Evolutionary conservation across 2,797 vertebrate species (phyloP).

Genomic region (Aythya fuligula): DNA sequence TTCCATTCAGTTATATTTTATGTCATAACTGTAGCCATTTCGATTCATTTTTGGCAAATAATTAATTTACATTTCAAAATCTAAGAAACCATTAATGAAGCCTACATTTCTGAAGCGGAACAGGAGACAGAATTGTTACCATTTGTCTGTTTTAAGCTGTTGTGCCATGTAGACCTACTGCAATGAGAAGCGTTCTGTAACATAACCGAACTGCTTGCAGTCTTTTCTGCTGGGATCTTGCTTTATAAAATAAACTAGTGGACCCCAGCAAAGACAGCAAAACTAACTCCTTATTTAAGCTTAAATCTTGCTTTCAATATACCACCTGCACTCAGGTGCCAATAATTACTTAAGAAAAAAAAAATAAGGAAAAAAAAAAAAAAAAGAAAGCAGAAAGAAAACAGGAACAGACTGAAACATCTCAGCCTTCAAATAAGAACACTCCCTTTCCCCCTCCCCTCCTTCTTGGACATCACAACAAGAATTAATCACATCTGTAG

Average conservation of each 20-base stretch:
- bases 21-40: not conserved
- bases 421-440: not conserved
- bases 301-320: not conserved
- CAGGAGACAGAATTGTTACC: not conserved
- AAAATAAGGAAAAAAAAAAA: not conserved
- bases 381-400: not conserved
- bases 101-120: not conserved
- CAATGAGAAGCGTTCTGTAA: not conserved
- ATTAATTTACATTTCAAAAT: not conserved
- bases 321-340: not conserved
- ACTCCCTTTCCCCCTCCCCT: fast-evolving
- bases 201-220: not conserved
- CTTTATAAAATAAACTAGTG: not conserved
- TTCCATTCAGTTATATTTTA: not conserved
- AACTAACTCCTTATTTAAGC: not conserved
- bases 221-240: not conserved
- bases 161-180: not conserved
- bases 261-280: not conserved
- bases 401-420: not conserved
- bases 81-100: not conserved
- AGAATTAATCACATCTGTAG: not conserved
- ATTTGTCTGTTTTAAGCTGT: not conserved
- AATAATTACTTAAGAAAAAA: not conserved
- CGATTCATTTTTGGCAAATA: not conserved
- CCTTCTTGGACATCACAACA: not conserved